Percentiles rank a stretch among this genome's conserved stretches.
Evolutionary conservation across 2,113 vertebrate species (phyloP).

Genomic region (Antidorcas marsupialis): DNA sequence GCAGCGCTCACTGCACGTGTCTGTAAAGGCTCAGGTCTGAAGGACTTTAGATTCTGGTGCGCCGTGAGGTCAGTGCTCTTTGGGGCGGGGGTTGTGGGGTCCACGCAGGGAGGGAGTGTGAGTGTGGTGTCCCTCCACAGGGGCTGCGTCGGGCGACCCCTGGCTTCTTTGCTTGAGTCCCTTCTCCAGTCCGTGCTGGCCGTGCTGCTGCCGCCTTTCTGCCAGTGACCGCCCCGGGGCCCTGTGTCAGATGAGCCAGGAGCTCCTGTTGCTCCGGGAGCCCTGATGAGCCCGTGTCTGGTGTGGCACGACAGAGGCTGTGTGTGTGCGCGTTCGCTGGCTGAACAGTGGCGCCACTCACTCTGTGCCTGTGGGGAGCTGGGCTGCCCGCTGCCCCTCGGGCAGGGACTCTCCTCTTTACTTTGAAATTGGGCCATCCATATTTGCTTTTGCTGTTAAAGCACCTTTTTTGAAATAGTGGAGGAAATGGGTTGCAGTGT

Average conservation of each 20-base stretch:
- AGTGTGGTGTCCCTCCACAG: rapidly evolving
- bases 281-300: background rate
- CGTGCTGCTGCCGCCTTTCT: too few species aligned
- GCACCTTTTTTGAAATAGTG: background rate
- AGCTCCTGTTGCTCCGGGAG: background rate
- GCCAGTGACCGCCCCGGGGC: rapidly evolving
- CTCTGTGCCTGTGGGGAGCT: background rate
- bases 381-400: background rate
- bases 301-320: background rate
- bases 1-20: rapidly evolving
- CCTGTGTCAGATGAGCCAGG: background rate
- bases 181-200: rapidly evolving
- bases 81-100: background rate
- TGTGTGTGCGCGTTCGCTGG: background rate
- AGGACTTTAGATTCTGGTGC: background rate
- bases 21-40: background rate
- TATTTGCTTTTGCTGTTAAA: background rate
- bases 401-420: too few species aligned
- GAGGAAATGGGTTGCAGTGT: too few species aligned
- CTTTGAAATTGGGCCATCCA: background rate
- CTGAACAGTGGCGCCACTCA: background rate
- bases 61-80: background rate
- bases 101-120: background rate
- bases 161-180: background rate
- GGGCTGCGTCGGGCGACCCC: rapidly evolving